These are phyloP conservation scores for Orbicella faveolata DNA, from an alignment of 64 coral and sea anemone genomes.

Conservation along the genomic window DNA sequence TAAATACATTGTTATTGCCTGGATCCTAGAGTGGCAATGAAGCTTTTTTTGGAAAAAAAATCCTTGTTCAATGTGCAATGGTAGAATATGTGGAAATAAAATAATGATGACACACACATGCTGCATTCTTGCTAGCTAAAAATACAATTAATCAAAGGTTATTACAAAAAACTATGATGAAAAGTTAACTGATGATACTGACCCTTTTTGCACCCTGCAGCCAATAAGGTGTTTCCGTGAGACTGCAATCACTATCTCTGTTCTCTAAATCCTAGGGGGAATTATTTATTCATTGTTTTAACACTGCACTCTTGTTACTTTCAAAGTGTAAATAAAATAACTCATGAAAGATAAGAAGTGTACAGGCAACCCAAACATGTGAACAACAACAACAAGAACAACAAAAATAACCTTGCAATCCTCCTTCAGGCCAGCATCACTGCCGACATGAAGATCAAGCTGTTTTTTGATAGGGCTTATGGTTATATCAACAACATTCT, in stretches of 20 bases:
- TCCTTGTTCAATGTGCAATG: no score
- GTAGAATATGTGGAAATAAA: no score
- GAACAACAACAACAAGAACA: neutral
- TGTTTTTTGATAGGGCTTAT: conserved; percentile 20
- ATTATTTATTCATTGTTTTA: conserved; percentile 22
- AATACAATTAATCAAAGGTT: no score
- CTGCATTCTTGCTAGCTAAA: no score
- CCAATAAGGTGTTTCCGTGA: no score
- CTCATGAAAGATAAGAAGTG: conserved; percentile 9
- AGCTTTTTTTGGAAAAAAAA: no score
- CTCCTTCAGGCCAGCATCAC: conserved; percentile 1
- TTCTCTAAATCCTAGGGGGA: conserved; percentile 22
- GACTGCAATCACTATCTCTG: neutral
- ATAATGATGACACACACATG: no score
- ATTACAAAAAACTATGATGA: no score
- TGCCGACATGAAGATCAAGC: conserved; percentile 13
- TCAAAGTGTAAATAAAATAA: conserved; percentile 30
- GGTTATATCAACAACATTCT: conserved; percentile 6
- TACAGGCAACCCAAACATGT: conserved; percentile 6
- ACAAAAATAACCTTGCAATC: neutral
- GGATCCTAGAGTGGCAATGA: no score
- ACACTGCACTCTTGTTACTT: conserved; percentile 17
- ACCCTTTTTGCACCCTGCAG: no score
- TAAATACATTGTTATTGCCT: no score
- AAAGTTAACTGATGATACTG: no score